Evolutionary conservation across 2,888 invertebrate species (phyloP).

Genomic region (Osmoderma eremita): DNA sequence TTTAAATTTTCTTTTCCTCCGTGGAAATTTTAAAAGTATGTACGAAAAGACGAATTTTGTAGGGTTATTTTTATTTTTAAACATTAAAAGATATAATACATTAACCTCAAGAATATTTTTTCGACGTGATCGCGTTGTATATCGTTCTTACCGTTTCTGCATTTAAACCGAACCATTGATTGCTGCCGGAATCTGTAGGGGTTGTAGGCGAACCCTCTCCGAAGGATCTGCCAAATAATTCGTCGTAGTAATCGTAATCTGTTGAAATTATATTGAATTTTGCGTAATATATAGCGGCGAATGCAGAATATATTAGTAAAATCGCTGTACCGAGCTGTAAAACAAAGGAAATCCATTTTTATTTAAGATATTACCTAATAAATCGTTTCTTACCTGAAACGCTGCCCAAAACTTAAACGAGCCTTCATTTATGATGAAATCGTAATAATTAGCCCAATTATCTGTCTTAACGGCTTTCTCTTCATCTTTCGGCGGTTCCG

Average conservation of each 20-base stretch:
- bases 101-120: constrained; percentile 60
- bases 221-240: constrained; percentile 75
- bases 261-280: constrained; percentile 86
- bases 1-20: no score
- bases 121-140: constrained; percentile 68
- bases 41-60: background rate
- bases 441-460: constrained; percentile 84
- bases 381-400: constrained; percentile 77
- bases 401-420: constrained; percentile 91
- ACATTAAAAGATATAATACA: constrained; percentile 16
- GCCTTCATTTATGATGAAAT: constrained; percentile 87
- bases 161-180: constrained; percentile 68
- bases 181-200: constrained; percentile 47
- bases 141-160: constrained; percentile 74
- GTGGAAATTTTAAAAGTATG: no score
- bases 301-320: constrained; percentile 82
- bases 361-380: background rate
- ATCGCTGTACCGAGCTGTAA: constrained; percentile 83
- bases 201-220: constrained; percentile 61
- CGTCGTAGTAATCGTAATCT: constrained; percentile 79
- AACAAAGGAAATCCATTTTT: constrained; percentile 46
- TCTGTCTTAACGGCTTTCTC: constrained; percentile 72
- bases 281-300: constrained; percentile 88
- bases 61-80: constrained; percentile 1
- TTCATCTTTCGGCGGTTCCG: constrained; percentile 59